These are phyloP conservation scores for Acleris cristana DNA, from an alignment of 2,888 invertebrate genomes.

Conservation along the genomic window DNA sequence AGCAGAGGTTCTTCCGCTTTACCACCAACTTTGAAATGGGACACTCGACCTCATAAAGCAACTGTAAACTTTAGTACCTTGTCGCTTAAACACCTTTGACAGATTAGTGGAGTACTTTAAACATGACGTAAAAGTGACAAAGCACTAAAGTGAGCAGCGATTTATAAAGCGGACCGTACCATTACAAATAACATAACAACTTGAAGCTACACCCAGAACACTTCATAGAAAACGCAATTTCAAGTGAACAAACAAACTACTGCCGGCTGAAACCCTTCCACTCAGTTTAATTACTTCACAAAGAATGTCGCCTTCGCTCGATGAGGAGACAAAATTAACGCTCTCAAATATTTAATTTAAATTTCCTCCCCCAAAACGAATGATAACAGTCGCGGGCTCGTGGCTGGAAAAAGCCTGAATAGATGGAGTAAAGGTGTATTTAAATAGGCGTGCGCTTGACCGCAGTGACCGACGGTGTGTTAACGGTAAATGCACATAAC, in stretches of 20 bases:
- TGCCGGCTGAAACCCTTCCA: slow-evolving; percentile 79
- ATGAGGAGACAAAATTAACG: slow-evolving; percentile 84
- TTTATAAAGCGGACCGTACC: background rate
- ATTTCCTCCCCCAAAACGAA: slow-evolving; percentile 80
- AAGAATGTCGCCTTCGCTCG: slow-evolving; percentile 82
- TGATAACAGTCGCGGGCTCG: slow-evolving; percentile 74
- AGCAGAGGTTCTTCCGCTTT: background rate
- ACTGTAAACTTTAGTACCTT: too few species aligned
- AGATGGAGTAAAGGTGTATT: slow-evolving; percentile 51
- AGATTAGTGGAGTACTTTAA: too few species aligned
- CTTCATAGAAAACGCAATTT: slow-evolving; percentile 82
- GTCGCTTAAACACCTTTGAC: too few species aligned
- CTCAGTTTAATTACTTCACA: slow-evolving; percentile 84
- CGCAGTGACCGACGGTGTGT: too few species aligned
- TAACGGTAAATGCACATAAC: too few species aligned
- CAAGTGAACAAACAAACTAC: slow-evolving; percentile 82
- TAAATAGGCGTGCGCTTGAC: too few species aligned
- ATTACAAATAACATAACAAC: slow-evolving; percentile 52
- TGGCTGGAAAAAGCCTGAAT: slow-evolving; percentile 46
- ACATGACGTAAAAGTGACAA: too few species aligned
- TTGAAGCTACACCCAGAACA: slow-evolving; percentile 62
- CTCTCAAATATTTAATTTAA: slow-evolving; percentile 84
- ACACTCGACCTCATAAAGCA: too few species aligned
- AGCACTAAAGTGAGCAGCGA: too few species aligned
- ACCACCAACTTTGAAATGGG: slow-evolving; percentile 13